Conservation (phyloP, 2,888 invertebrate genomes). For the Eucera pruinosa region DNA sequence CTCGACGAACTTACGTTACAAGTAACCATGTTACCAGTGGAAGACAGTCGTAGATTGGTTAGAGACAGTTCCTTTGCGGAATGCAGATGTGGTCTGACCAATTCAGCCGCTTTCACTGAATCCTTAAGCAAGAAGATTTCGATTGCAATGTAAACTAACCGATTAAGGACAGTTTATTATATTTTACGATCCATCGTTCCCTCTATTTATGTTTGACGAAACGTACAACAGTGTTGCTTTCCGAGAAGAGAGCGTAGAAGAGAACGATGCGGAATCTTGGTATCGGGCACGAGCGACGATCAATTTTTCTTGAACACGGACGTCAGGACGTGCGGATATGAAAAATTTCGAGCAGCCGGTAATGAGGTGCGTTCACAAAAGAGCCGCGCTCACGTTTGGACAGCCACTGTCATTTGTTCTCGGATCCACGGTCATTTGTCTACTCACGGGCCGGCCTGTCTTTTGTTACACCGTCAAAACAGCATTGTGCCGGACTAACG, state of each 20-base stretch:
- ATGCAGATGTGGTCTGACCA: background rate
- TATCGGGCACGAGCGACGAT: constrained; percentile 62
- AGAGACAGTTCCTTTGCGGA: background rate
- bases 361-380: constrained; percentile 81
- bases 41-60: background rate
- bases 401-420: constrained; percentile 83
- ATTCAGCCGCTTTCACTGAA: constrained; percentile 12
- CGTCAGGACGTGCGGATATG: constrained; percentile 74
- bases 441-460: constrained; percentile 71
- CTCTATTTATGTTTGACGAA: background rate
- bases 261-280: constrained; percentile 7
- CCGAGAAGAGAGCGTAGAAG: no score
- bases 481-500: constrained; percentile 80
- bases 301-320: constrained; percentile 70
- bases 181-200: no score
- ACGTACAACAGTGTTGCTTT: background rate
- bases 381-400: constrained; percentile 72
- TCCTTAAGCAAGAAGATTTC: background rate
- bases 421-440: constrained; percentile 81
- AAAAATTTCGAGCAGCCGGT: constrained; percentile 81
- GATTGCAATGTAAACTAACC: background rate
- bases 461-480: constrained; percentile 82
- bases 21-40: constrained; percentile 9
- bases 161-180: background rate
- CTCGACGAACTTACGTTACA: constrained; percentile 1